Evolutionary conservation across 2,113 vertebrate species (phyloP).

Genomic region (Sorex araneus): DNA sequence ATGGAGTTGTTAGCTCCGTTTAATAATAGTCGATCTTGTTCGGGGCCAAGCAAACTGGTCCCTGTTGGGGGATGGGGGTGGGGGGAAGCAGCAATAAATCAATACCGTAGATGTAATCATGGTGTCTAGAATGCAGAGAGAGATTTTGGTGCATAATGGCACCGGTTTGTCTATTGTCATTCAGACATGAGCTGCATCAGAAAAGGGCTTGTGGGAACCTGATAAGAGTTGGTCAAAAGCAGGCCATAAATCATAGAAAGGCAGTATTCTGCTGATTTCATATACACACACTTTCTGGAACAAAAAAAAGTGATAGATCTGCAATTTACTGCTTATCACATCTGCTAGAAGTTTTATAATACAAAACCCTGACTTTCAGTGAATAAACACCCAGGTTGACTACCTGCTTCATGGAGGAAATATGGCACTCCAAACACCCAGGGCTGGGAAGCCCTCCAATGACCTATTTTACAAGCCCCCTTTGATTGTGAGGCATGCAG

Average conservation of each 20-base stretch:
- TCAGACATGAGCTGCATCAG: conserved; percentile 95
- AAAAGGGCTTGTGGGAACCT: conserved; percentile 95
- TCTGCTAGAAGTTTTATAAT: conserved; percentile 94
- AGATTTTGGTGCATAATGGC: conserved; percentile 96
- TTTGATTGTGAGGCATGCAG: conserved; percentile 68
- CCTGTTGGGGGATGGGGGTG: conserved; percentile 80
- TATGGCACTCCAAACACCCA: conserved; percentile 72
- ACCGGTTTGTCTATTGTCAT: conserved; percentile 97
- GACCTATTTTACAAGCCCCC: conserved; percentile 78
- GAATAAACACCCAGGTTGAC: conserved; percentile 90
- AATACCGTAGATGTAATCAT: conserved; percentile 98
- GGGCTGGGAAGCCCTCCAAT: conserved; percentile 73
- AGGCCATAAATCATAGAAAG: conserved; percentile 96
- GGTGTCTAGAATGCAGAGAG: conserved; percentile 96
- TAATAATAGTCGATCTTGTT: conserved; percentile 92
- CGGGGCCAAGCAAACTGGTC: conserved; percentile 91
- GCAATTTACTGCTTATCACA: conserved; percentile 95
- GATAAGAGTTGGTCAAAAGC: conserved; percentile 97
- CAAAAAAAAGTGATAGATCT: conserved; percentile 91
- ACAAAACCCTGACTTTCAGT: conserved; percentile 95
- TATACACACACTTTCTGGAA: conserved; percentile 85
- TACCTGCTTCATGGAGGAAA: conserved; percentile 87
- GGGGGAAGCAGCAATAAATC: conserved; percentile 95
- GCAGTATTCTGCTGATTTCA: conserved; percentile 93
- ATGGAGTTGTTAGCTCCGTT: conserved; percentile 89